Percentiles rank a stretch among this genome's conserved stretches.
phyloP scores from a whole-genome alignment of 1,140 invertebrate species.

The Drosophila mayri region DNA sequence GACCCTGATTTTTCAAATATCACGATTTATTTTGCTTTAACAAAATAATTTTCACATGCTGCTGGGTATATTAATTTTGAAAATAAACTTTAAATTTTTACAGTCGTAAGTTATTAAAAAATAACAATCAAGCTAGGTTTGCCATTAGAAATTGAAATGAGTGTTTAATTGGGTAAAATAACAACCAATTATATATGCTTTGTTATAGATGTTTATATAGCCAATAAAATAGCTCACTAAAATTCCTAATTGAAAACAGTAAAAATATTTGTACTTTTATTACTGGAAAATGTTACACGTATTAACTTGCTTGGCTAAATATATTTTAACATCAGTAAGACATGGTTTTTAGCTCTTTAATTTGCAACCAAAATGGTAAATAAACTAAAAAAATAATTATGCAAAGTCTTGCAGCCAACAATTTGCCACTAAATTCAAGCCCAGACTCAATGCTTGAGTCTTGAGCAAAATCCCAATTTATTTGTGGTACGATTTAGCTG shows the following conservation, averaged over 20 bases:
- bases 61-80: neutral
- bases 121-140: neutral
- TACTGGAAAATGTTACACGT: neutral
- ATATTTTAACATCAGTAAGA: neutral
- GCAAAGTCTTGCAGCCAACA: neutral
- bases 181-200: no score
- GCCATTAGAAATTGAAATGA: neutral
- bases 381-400: conserved; percentile 1
- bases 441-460: neutral
- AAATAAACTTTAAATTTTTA: neutral
- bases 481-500: conserved; percentile 38
- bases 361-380: neutral
- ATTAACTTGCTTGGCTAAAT: neutral
- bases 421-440: conserved; percentile 11
- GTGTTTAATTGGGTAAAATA: neutral
- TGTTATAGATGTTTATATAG: neutral
- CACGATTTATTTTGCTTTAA: conserved; percentile 20
- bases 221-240: neutral
- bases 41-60: neutral
- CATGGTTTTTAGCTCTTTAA: neutral
- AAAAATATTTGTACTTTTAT: neutral
- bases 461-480: conserved; percentile 37
- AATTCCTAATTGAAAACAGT: neutral
- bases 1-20: conserved; percentile 44
- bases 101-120: neutral